Evolutionary conservation across 2,797 vertebrate genomes (phyloP).

Genomic region (Eulemur mongoz): DNA sequence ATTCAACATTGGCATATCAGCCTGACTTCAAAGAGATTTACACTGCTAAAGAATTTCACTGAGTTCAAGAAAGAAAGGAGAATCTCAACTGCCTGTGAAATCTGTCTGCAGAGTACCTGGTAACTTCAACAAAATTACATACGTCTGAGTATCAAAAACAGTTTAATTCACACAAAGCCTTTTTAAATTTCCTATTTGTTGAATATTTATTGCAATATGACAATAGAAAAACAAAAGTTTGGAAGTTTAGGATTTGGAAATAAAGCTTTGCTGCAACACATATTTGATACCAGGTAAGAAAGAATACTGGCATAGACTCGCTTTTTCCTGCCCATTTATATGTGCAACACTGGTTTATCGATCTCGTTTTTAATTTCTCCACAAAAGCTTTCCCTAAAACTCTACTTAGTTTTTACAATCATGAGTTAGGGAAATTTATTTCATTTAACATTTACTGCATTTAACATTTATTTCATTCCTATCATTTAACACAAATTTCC

Average conservation of each 20-base stretch:
- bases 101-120: slow-evolving; percentile 54
- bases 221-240: background rate
- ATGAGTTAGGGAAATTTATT: background rate
- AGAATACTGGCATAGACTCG: background rate
- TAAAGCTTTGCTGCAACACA: background rate
- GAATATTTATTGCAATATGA: background rate
- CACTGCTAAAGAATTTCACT: slow-evolving; percentile 69
- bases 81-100: slow-evolving; percentile 66
- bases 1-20: slow-evolving; percentile 70
- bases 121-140: slow-evolving; percentile 46
- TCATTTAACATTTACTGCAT: background rate
- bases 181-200: slow-evolving; percentile 21
- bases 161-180: background rate
- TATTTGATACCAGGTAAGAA: background rate
- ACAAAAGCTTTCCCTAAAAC: background rate
- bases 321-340: background rate
- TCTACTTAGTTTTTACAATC: background rate
- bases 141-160: background rate
- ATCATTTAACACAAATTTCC: background rate
- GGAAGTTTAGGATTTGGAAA: background rate
- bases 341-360: background rate
- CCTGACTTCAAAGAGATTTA: slow-evolving; percentile 74
- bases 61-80: slow-evolving; percentile 70
- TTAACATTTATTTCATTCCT: background rate
- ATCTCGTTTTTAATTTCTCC: background rate